phyloP scores from a whole-genome alignment of 2,113 vertebrate species.

The Podocnemis expansa region DNA sequence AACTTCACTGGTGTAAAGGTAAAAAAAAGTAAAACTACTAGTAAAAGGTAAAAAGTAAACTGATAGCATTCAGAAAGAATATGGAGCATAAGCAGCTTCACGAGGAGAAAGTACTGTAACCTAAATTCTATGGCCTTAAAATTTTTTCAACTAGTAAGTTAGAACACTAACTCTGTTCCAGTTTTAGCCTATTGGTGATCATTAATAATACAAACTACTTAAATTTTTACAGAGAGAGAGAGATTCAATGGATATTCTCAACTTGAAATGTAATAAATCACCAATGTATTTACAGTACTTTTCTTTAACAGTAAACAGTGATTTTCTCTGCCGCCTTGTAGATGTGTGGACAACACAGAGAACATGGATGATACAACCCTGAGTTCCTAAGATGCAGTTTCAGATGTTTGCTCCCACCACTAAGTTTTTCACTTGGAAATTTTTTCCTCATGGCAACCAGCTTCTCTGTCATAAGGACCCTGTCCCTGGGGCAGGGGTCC shows the following conservation, averaged over 20 bases:
- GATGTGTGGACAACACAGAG: not conserved
- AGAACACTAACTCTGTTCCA: conserved; percentile 37
- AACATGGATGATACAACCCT: not conserved
- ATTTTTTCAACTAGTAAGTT: conserved; percentile 51
- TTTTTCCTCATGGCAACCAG: not conserved
- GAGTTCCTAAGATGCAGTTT: not conserved
- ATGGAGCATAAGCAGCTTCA: not conserved
- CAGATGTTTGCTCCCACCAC: not conserved
- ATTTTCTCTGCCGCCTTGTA: too few species aligned
- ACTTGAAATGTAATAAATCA: too few species aligned
- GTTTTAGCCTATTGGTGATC: not conserved
- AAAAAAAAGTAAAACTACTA: too few species aligned
- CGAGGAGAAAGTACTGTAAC: not conserved
- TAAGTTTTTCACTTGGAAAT: not conserved
- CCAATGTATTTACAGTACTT: not conserved
- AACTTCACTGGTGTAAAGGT: not conserved
- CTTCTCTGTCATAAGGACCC: not conserved
- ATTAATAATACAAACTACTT: not conserved
- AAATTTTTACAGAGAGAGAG: too few species aligned
- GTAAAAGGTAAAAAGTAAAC: too few species aligned
- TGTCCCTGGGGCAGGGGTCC: not conserved
- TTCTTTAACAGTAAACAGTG: not conserved
- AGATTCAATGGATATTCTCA: too few species aligned
- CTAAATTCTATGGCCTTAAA: conserved; percentile 6
- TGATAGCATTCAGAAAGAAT: not conserved